These are phyloP conservation scores for Ophion ventricosus DNA, from an alignment of 2,888 invertebrate genomes.

Conservation along the genomic window DNA sequence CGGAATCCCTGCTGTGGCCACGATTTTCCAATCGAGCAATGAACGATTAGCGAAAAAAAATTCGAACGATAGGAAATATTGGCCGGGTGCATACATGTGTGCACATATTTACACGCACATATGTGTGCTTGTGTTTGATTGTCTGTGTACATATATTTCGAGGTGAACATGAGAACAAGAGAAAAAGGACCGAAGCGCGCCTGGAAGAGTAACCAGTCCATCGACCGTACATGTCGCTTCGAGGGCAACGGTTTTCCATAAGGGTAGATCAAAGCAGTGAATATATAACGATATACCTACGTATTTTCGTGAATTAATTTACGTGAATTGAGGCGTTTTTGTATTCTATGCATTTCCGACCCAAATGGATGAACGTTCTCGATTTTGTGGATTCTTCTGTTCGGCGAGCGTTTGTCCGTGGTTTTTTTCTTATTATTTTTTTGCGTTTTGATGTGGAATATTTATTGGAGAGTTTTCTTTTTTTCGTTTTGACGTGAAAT, in stretches of 20 bases:
- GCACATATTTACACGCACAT: no score
- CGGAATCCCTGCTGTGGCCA: conserved; percentile 33
- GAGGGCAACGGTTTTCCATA: conserved; percentile 10
- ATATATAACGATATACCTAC: no score
- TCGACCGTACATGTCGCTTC: conserved; percentile 1
- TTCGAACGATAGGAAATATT: conserved; percentile 41
- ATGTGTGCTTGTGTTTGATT: neutral
- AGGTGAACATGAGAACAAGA: conserved; percentile 12
- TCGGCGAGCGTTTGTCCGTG: no score
- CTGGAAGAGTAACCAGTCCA: conserved; percentile 24
- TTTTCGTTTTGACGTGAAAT: no score
- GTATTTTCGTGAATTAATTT: no score
- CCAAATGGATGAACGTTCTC: no score
- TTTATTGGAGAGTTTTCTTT: no score
- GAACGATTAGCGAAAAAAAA: conserved; percentile 44
- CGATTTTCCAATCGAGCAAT: conserved; percentile 60
- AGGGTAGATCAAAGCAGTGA: neutral
- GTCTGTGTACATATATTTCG: conserved; percentile 6
- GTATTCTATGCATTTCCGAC: no score
- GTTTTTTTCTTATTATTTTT: no score
- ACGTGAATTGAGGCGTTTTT: no score
- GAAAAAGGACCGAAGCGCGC: neutral
- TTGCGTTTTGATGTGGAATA: no score
- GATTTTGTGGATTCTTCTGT: no score
- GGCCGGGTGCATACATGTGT: neutral